Percentiles rank a stretch among this genome's conserved stretches.
These are phyloP conservation scores for Calameuta idolon DNA, from an alignment of 2,888 invertebrate genomes.

Conservation along the genomic window DNA sequence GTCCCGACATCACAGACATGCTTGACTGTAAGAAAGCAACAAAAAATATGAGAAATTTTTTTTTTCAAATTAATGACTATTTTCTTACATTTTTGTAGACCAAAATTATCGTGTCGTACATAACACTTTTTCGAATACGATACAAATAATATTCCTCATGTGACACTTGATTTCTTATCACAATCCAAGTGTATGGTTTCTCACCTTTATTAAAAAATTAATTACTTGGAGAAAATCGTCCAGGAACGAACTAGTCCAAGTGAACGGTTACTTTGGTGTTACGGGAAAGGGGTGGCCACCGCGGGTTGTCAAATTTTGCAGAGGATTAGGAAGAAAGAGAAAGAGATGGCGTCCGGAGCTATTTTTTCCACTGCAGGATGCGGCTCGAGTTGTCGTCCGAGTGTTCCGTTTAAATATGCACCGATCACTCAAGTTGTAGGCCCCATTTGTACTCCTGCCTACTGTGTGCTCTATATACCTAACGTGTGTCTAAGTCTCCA, in stretches of 20 bases:
- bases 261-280: slow-evolving; percentile 27
- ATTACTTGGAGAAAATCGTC: slow-evolving; percentile 60
- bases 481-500: slow-evolving; percentile 53
- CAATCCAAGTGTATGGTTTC: slow-evolving; percentile 1
- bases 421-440: slow-evolving; percentile 32
- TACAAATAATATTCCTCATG: background rate
- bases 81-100: slow-evolving; percentile 22
- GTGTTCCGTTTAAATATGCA: slow-evolving; percentile 56
- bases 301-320: slow-evolving; percentile 42
- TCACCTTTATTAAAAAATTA: slow-evolving; percentile 34
- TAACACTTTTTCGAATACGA: background rate
- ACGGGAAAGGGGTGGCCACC: slow-evolving; percentile 30
- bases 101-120: slow-evolving; percentile 8
- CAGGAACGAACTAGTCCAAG: slow-evolving; percentile 60
- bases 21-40: slow-evolving; percentile 33
- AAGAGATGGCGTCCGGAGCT: slow-evolving; percentile 39
- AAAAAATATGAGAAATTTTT: slow-evolving; percentile 7
- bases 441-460: slow-evolving; percentile 53
- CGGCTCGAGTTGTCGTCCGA: slow-evolving; percentile 49
- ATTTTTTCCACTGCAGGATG: slow-evolving; percentile 58
- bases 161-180: background rate
- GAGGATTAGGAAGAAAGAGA: slow-evolving; percentile 37
- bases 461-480: slow-evolving; percentile 39
- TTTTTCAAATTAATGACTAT: background rate
- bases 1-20: slow-evolving; percentile 69